Base-by-base conservation (phyloP, 2,888 invertebrate genomes). In the Flexamia atlantica region DNA sequence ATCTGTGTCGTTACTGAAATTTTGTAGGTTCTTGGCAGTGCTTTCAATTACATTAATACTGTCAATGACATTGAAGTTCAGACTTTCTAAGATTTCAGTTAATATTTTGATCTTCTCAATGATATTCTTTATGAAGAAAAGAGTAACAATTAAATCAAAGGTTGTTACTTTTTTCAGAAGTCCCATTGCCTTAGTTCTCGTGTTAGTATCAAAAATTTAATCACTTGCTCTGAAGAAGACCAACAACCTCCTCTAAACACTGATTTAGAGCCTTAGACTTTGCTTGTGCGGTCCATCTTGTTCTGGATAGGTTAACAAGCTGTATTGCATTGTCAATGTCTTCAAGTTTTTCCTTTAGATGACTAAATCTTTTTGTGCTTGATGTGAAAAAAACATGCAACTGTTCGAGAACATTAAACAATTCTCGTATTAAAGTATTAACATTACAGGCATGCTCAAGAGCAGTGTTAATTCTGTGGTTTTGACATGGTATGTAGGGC, bases 401-500 rank as follows among this genome's bases (percentile, higher is more conserved):
- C 46, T 79, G 68, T 83, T 83, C 40, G 23, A 83, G 23, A 57
- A 50, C 42, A 74, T 82, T 74, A n/a, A 84, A 84, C 42, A 84
- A 30, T 42, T 84, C 74, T n/a, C 30, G 28, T 42, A 84, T 14
- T 32, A 53, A 40, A 28, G 68, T 23, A 81, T 46, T 81, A 30
- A 50, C 46, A 70, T 81, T 70, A 70, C 84, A 84, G 17, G 50
- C 68, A 82, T 84, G 82, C 40, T 82, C 82, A 40, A 84, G 42
- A 40, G 82, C 81, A 42, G 60, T 84, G 60, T 82, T 84, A 20
- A 74, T 40, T 57, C 79, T 57, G 76, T 84, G 84, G 0, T 74
- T 82, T 20, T 84, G 60, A 40, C 82, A 84, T 32, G 82, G 82
- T 82, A 36, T 36, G 17, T 57, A 84, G 57, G 84, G 82, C n/a